Percentiles rank a stretch among this genome's conserved stretches.
phyloP scores from a whole-genome alignment of 2,113 vertebrate genomes.

The Megaceryle torquata region DNA sequence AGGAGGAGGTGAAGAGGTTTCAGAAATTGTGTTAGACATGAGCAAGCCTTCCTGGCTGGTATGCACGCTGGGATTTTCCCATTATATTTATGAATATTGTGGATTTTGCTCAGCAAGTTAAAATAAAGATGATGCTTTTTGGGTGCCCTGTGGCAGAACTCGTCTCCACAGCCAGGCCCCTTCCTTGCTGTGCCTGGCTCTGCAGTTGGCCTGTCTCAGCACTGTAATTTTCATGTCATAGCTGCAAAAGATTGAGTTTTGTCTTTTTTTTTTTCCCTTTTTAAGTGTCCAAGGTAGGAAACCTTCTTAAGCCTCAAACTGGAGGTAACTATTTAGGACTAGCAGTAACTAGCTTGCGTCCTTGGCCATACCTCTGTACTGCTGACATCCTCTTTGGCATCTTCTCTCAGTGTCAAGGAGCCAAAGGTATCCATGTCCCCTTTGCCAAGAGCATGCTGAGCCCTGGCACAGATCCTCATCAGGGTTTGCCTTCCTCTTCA shows the following conservation, averaged over 20 bases:
- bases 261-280: not conserved
- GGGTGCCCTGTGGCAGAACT: not conserved
- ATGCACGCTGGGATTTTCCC: not conserved
- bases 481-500: not conserved
- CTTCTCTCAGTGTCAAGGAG: not conserved
- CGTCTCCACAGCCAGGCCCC: not conserved
- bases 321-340: not conserved
- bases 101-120: not conserved
- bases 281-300: not conserved
- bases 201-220: not conserved
- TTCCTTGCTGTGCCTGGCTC: not conserved
- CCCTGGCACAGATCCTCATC: not conserved
- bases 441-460: not conserved
- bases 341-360: not conserved
- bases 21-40: not conserved
- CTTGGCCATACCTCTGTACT: not conserved
- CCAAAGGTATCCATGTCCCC: not conserved
- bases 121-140: not conserved
- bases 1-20: fast-evolving
- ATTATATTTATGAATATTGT: not conserved
- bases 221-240: not conserved
- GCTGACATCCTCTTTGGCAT: not conserved
- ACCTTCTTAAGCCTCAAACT: not conserved
- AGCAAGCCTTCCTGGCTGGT: not conserved
- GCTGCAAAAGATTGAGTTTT: fast-evolving